Percentiles rank a stretch among this genome's conserved stretches.
phyloP scores from a whole-genome alignment of 2,113 vertebrate species.

The Cynocephalus volans region DNA sequence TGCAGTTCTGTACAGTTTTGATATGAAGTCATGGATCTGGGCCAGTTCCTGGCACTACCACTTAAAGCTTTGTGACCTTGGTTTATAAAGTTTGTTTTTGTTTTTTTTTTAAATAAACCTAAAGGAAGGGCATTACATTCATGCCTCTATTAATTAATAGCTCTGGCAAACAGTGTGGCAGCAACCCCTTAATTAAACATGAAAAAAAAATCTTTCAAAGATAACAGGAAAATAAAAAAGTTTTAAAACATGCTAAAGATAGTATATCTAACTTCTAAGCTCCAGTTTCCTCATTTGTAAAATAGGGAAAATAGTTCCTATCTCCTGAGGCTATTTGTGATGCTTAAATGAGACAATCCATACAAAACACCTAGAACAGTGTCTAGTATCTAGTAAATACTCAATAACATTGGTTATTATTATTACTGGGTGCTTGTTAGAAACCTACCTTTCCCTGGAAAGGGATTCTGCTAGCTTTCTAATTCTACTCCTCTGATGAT shows the following conservation, averaged over 20 bases:
- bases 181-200: neutral
- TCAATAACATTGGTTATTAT: neutral
- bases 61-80: constrained; percentile 10
- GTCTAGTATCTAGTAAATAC: neutral
- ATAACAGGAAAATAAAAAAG: neutral
- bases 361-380: neutral
- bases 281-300: constrained; percentile 6
- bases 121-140: neutral
- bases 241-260: neutral
- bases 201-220: neutral
- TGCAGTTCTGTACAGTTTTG: neutral
- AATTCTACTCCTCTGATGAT: neutral
- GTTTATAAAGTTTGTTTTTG: neutral
- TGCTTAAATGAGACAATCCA: neutral
- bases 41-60: neutral
- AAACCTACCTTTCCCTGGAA: neutral
- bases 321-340: neutral
- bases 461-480: neutral
- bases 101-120: neutral
- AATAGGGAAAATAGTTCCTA: neutral
- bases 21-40: neutral
- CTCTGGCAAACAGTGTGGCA: neutral
- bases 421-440: neutral
- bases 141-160: neutral
- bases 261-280: neutral